A percentile compares a stretch with the other conserved stretches of the same genome.
Conservation (phyloP, 2,888 invertebrate genomes). For the Melanostoma scalare region DNA sequence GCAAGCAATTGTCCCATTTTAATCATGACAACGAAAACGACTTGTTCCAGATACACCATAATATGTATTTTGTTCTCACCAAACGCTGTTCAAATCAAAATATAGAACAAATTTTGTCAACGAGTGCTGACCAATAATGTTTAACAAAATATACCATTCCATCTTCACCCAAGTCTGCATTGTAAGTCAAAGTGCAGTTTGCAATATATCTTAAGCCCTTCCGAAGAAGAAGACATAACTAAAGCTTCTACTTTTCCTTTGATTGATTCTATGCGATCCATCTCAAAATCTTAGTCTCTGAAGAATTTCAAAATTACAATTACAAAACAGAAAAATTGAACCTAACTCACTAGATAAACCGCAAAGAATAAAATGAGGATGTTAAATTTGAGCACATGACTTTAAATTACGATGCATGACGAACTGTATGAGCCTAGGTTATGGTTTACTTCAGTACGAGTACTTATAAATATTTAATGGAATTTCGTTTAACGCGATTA, state of each 20-base stretch:
- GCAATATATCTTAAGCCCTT: slow-evolving; percentile 1
- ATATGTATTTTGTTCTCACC: background rate
- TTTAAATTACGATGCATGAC: too few relatives aligned
- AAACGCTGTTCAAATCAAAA: background rate
- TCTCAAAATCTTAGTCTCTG: background rate
- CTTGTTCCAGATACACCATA: background rate
- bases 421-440: too few relatives aligned
- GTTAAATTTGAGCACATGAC: too few relatives aligned
- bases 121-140: too few relatives aligned
- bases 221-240: background rate
- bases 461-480: too few relatives aligned
- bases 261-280: slow-evolving; percentile 12
- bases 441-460: too few relatives aligned
- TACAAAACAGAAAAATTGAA: too few relatives aligned
- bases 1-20: too few relatives aligned
- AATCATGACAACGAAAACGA: slow-evolving; percentile 1
- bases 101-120: background rate
- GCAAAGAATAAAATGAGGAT: too few relatives aligned
- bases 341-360: too few relatives aligned
- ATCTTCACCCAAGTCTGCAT: background rate
- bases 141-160: background rate
- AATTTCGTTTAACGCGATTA: too few relatives aligned
- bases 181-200: slow-evolving; percentile 5
- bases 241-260: slow-evolving; percentile 4
- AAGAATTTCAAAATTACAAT: background rate